A percentile compares a stretch with the other conserved stretches of the same genome.
These are phyloP conservation scores for Petrocephalus microphthalmus DNA, from an alignment of 2,113 vertebrate species.

Conservation along the genomic window DNA sequence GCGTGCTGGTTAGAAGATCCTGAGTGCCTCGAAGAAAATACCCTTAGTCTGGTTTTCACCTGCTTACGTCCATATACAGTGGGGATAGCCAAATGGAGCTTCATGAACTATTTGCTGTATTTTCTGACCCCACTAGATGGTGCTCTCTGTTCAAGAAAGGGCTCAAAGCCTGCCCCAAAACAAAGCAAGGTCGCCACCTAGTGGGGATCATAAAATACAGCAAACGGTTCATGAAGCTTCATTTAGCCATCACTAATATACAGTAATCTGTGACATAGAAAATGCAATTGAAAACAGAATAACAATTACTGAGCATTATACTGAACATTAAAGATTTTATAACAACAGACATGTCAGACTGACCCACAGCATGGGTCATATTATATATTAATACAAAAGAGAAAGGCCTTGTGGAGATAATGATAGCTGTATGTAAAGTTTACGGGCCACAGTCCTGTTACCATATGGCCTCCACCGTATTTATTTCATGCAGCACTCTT, in stretches of 20 bases:
- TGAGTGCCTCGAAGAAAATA: background rate
- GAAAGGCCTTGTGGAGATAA: background rate
- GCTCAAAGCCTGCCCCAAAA: too few species aligned
- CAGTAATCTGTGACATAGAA: background rate
- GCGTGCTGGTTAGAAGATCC: background rate
- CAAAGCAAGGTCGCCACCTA: too few species aligned
- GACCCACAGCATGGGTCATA: background rate
- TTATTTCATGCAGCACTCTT: background rate
- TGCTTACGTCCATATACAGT: background rate
- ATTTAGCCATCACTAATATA: too few species aligned
- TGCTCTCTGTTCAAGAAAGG: too few species aligned
- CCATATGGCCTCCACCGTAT: background rate
- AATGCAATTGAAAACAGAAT: background rate
- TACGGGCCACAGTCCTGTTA: background rate
- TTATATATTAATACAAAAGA: background rate
- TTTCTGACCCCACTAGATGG: too few species aligned
- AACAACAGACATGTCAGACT: background rate
- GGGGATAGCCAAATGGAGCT: too few species aligned
- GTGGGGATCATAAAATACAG: too few species aligned
- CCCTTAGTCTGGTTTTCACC: background rate
- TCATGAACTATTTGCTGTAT: too few species aligned
- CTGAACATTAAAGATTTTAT: background rate
- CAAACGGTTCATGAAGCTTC: too few species aligned
- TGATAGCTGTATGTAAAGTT: background rate
- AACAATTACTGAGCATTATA: background rate